Conservation (phyloP, 2,888 invertebrate species). For the Spisula subtruncata region DNA sequence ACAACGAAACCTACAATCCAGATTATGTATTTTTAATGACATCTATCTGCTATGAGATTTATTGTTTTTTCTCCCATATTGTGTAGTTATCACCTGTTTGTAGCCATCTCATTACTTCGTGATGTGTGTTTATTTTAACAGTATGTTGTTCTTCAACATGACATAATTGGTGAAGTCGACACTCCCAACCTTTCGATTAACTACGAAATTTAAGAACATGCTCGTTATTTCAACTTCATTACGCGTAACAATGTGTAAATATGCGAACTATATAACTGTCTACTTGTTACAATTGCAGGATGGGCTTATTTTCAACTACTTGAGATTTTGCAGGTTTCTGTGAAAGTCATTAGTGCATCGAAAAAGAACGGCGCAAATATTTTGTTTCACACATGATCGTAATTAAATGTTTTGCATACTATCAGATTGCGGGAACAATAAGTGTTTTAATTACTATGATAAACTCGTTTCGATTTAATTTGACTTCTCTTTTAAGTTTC, state of each 20-base stretch:
- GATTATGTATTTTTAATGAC: not conserved
- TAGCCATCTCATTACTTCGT: not conserved
- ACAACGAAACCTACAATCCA: not conserved
- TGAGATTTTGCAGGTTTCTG: too few species aligned
- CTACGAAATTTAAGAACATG: not conserved
- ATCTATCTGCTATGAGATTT: not conserved
- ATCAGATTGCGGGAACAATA: too few species aligned
- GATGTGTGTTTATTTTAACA: not conserved
- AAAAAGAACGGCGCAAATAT: too few species aligned
- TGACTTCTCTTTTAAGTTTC: too few species aligned
- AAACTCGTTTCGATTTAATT: too few species aligned
- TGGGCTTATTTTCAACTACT: too few species aligned
- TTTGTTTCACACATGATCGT: too few species aligned
- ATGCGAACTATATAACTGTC: too few species aligned
- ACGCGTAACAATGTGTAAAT: not conserved
- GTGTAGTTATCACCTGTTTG: not conserved
- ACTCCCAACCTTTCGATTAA: conserved; percentile 4
- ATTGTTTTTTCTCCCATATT: not conserved
- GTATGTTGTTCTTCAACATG: not conserved
- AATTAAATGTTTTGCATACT: too few species aligned
- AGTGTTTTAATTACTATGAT: too few species aligned
- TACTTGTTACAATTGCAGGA: too few species aligned
- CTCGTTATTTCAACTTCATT: not conserved
- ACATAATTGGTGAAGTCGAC: conserved; percentile 14
- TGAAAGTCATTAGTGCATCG: too few species aligned